Percentiles rank a stretch among this genome's conserved stretches.
Conservation (phyloP, 2,888 invertebrate species). For the Spisula subtruncata region DNA sequence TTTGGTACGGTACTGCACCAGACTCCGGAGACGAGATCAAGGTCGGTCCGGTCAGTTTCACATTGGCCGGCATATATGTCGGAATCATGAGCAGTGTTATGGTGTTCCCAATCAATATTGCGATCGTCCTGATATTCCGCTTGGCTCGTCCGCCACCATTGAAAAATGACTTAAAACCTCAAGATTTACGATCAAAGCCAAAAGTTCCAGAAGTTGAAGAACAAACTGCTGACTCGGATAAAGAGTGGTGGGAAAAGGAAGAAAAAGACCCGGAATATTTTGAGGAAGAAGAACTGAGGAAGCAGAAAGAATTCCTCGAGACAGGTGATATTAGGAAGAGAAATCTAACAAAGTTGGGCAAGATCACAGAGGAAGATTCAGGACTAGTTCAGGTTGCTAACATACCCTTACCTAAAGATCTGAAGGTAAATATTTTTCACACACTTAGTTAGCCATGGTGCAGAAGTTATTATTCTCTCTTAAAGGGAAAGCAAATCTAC, state of each 20-base stretch:
- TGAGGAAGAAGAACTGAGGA: conserved; percentile 55
- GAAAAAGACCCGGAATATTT: conserved; percentile 47
- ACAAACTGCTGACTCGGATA: neutral
- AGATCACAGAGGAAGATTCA: conserved; percentile 43
- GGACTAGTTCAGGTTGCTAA: conserved; percentile 53
- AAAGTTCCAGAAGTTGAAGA: conserved; percentile 38
- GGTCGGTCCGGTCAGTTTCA: conserved; percentile 76
- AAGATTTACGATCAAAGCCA: conserved; percentile 37
- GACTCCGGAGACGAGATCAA: conserved; percentile 67
- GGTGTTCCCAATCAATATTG: conserved; percentile 73
- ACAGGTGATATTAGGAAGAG: conserved; percentile 58
- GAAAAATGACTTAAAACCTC: conserved; percentile 36
- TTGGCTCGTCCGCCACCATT: conserved; percentile 62
- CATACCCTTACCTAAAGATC: conserved; percentile 50
- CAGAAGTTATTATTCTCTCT: no score
- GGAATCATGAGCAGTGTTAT: conserved; percentile 75
- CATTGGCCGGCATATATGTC: conserved; percentile 74
- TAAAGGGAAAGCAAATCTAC: no score
- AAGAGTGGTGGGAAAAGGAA: conserved; percentile 30
- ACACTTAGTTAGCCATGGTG: no score
- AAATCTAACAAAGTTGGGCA: conserved; percentile 33
- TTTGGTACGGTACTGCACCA: conserved; percentile 74
- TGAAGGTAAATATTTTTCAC: conserved; percentile 26
- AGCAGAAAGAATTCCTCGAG: conserved; percentile 64
- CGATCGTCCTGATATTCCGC: conserved; percentile 76